Base-by-base conservation (phyloP, 1,140 invertebrate species). In the Vanessa tameamea region DNA sequence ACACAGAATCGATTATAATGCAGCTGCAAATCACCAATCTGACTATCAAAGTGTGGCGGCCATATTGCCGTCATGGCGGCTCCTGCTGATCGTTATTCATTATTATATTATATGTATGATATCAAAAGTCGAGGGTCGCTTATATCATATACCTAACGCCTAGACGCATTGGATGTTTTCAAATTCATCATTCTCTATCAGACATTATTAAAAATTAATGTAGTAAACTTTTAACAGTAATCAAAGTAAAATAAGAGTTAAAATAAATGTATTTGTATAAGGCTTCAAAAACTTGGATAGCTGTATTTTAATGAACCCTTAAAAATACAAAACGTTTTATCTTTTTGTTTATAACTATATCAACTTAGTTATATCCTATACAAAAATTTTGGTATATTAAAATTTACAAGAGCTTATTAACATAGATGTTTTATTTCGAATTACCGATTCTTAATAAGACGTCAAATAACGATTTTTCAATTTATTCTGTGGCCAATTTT, bases 21-120 rank as follows among this genome's bases (percentile, higher is more conserved):
- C 87, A 89, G 86, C 84, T 87, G 87, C 84, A 87, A 88, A 88
- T 85, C 83, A 88, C 81, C 77, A 78, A 88, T 91, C 87, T 90
- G 87, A 89, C 83, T 88, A 79, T 85, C 87, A 88, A 88, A 89
- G 85, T 81, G 78, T 72, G 79, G 78, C 77, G 72, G 76, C 74
- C 81, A 79, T 80, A 53, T 80, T 81, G 68, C 70, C 70, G 78
- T 73, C 78, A 78, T 72, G 70, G 77, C 72, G 78, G 64, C 71
- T 73, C 63, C 75, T 64, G 78, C 66, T 81, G 71, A 64, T 77
- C 78, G 69, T 75, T 85, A 85, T 86, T 86, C 80, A 83, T 86
- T 88, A 84, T 82, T 85, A 84, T 80, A 84, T 70, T 70, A 68
- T 59, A n/a, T 68, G 61, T 64, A 57, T 55, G 20, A 64, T 64